A percentile compares a stretch with the other conserved stretches of the same genome.
These are phyloP conservation scores for Nyctibius grandis DNA, from an alignment of 2,797 vertebrate species.

Conservation along the genomic window DNA sequence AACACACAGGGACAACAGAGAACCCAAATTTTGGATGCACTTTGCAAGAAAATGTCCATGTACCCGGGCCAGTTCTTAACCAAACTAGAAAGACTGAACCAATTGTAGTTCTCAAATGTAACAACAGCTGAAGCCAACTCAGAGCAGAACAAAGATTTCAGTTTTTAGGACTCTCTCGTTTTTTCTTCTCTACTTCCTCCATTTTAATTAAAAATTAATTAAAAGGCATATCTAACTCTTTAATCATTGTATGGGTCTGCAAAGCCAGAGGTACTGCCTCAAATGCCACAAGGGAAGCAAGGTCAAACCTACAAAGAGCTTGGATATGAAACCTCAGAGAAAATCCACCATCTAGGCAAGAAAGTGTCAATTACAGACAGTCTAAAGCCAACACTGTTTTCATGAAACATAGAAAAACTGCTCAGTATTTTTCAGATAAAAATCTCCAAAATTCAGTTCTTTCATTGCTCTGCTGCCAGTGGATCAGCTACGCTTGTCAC, in stretches of 20 bases:
- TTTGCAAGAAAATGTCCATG: background rate
- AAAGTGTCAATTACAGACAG: background rate
- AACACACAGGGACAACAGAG: background rate
- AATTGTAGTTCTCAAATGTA: background rate
- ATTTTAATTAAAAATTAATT: constrained; percentile 37
- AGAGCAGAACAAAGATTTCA: background rate
- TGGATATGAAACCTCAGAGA: background rate
- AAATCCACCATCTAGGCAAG: background rate
- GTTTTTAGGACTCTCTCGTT: background rate
- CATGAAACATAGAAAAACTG: background rate
- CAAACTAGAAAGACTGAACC: background rate
- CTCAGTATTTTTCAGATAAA: background rate
- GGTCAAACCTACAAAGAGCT: background rate
- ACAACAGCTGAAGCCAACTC: background rate
- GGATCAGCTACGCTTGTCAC: background rate
- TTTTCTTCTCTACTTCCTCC: background rate
- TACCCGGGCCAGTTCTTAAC: background rate
- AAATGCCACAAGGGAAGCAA: background rate
- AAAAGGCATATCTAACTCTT: constrained; percentile 22
- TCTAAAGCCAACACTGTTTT: background rate
- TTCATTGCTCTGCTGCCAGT: background rate
- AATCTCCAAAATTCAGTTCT: background rate
- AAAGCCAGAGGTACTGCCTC: background rate
- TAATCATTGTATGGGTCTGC: background rate
- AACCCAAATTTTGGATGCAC: background rate